phyloP scores from a whole-genome alignment of 2,888 invertebrate species.

The Phengaris arion region DNA sequence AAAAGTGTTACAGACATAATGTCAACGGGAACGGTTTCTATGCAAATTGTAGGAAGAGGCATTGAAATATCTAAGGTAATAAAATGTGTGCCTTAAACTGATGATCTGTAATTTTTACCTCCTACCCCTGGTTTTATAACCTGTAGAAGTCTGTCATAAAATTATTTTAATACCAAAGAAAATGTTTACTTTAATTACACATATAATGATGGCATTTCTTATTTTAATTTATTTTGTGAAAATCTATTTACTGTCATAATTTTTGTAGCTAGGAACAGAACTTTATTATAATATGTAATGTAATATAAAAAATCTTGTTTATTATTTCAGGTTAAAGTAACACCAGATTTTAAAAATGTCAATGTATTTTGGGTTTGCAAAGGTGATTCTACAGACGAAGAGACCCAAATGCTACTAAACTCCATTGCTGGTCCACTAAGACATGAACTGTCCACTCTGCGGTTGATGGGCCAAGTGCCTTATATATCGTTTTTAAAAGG shows the following conservation, averaged over 20 bases:
- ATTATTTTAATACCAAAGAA: no score
- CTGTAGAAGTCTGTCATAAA: no score
- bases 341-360: constrained; percentile 82
- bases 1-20: constrained; percentile 87
- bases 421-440: constrained; percentile 80
- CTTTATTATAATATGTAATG: no score
- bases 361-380: constrained; percentile 87
- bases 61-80: constrained; percentile 85
- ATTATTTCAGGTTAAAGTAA: constrained; percentile 77
- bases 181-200: no score
- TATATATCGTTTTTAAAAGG: constrained; percentile 86
- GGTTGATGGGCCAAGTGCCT: constrained; percentile 88
- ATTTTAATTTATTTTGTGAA: no score
- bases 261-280: no score
- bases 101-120: no score
- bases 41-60: constrained; percentile 81
- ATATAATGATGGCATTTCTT: no score
- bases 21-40: constrained; percentile 83
- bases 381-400: constrained; percentile 69
- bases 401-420: constrained; percentile 76
- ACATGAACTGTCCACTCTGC: constrained; percentile 85
- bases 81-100: not conserved
- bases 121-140: no score
- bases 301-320: constrained; percentile 22
- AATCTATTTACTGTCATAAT: no score